These are phyloP conservation scores for Stegodyphus mimosarum DNA, from an alignment of 1,140 invertebrate species.

Conservation along the genomic window DNA sequence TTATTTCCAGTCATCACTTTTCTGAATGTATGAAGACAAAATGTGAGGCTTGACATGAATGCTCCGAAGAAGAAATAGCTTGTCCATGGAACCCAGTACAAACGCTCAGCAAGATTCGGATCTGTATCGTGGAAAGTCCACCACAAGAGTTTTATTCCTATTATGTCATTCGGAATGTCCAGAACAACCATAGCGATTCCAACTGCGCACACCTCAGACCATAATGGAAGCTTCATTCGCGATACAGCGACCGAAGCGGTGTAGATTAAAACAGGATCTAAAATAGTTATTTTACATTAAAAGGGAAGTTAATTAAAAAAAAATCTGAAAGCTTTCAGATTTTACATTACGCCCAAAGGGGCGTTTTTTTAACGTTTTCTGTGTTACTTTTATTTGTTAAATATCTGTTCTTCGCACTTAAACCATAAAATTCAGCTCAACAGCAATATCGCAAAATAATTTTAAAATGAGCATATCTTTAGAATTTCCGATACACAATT, in stretches of 20 bases:
- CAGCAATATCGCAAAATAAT: no score
- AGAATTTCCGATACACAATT: no score
- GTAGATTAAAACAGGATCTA: constrained; percentile 82
- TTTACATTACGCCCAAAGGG: no score
- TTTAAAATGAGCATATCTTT: no score
- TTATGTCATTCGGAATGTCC: constrained; percentile 84
- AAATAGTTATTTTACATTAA: no score
- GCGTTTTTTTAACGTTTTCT: no score
- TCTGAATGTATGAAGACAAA: constrained; percentile 75
- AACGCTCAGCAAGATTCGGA: constrained; percentile 81
- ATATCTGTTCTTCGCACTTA: no score
- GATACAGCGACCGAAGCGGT: constrained; percentile 76
- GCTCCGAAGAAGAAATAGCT: constrained; percentile 85
- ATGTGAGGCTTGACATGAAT: constrained; percentile 79
- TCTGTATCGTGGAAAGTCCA: constrained; percentile 90
- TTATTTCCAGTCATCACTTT: constrained; percentile 71
- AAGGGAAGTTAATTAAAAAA: no score
- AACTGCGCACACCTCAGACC: constrained; percentile 79
- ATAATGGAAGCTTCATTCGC: constrained; percentile 74
- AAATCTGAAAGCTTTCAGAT: no score
- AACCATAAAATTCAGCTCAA: no score
- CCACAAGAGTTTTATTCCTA: constrained; percentile 81
- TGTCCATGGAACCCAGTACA: constrained; percentile 82
- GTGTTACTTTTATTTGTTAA: no score
- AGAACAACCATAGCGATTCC: constrained; percentile 79